Evolutionary conservation across 2,797 vertebrate genomes (phyloP).

Genomic region (Gallinago stenura): DNA sequence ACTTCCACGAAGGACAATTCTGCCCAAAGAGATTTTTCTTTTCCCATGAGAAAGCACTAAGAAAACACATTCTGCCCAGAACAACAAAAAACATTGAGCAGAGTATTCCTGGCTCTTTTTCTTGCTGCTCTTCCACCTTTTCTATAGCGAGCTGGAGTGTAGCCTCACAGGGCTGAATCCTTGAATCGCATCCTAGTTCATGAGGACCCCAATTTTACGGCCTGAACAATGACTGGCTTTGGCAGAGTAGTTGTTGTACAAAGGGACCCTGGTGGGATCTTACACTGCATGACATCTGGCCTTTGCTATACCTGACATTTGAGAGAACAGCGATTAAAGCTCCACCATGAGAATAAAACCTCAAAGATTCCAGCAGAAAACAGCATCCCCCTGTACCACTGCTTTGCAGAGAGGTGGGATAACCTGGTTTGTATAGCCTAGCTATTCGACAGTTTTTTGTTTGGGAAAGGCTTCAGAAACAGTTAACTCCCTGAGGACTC

Average conservation of each 20-base stretch:
- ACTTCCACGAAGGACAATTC: neutral
- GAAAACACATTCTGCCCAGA: neutral
- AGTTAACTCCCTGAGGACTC: neutral
- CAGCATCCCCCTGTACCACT: neutral
- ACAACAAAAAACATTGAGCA: neutral
- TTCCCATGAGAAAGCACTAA: conserved; percentile 1
- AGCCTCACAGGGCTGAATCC: neutral
- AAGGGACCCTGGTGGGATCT: neutral
- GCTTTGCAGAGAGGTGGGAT: neutral
- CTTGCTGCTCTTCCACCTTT: neutral
- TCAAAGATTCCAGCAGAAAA: neutral
- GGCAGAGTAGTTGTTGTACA: neutral
- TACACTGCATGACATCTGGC: neutral
- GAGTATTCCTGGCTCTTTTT: neutral
- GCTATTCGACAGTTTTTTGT: neutral
- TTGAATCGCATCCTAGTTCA: neutral
- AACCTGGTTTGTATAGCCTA: neutral
- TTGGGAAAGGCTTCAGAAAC: neutral
- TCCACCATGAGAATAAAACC: neutral
- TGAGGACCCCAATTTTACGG: neutral
- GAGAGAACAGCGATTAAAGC: neutral
- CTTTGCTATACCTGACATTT: neutral
- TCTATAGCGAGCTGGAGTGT: neutral
- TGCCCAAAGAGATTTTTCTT: conserved; percentile 18
- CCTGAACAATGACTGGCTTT: neutral